These are phyloP conservation scores for Enteromius thamalakanensis DNA, from an alignment of 2,797 vertebrate species.

Conservation along the genomic window DNA sequence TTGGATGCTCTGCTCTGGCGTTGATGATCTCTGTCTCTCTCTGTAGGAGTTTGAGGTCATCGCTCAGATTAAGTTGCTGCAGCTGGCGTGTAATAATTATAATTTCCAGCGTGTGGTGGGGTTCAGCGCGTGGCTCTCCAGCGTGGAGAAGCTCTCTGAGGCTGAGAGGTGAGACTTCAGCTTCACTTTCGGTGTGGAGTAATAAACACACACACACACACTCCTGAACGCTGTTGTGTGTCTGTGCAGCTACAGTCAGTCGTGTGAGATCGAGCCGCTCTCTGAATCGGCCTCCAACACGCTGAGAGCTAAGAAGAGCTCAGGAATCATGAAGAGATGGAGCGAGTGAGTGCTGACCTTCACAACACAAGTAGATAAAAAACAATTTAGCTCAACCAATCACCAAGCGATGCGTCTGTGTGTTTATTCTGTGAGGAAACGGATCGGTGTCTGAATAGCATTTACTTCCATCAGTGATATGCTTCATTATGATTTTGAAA, in stretches of 20 bases:
- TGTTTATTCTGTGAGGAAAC: too few relatives aligned
- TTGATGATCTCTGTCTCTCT: neutral
- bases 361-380: neutral
- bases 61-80: constrained; percentile 87
- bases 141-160: constrained; percentile 80
- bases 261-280: constrained; percentile 85
- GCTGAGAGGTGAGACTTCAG: constrained; percentile 77
- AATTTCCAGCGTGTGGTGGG: constrained; percentile 77
- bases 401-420: too few relatives aligned
- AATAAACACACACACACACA: neutral
- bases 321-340: constrained; percentile 87
- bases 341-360: constrained; percentile 82
- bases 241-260: constrained; percentile 79
- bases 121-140: constrained; percentile 82
- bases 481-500: too few relatives aligned
- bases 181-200: neutral
- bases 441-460: too few relatives aligned
- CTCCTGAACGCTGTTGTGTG: constrained; percentile 7
- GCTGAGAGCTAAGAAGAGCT: constrained; percentile 83
- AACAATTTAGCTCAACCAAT: too few relatives aligned
- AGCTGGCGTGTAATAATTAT: constrained; percentile 88
- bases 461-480: too few relatives aligned
- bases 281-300: constrained; percentile 87
- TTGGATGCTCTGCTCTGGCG: neutral
- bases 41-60: constrained; percentile 87